Evolutionary conservation across 2,797 vertebrate species (phyloP), one percentile per base, ranked within the genome.

Genomic region (Cygnus olor): DNA sequence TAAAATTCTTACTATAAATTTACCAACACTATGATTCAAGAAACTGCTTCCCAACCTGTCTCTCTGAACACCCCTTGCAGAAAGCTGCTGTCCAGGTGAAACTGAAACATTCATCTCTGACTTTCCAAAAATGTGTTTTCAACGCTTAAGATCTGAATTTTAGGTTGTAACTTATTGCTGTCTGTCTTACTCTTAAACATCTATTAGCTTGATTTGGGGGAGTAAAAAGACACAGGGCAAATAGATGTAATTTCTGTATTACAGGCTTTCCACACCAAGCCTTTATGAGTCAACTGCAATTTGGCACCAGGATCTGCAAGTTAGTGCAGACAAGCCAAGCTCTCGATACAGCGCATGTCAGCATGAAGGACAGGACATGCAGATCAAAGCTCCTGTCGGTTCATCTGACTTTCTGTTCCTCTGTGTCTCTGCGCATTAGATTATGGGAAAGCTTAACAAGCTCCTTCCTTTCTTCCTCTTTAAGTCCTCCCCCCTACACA

Each of bases 361-460:
- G 51, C 27, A 30, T 0, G 5, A 82, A 47, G 27, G 4, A 40
- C 93, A 82, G 85, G 88, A 94, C 1, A 0, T 61, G 20, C 38
- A 82, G 84, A 92, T 88, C 88, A 95, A 93, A 97, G 76, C 30
- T 80, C 6, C 72, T 42, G 34, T 61, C 16, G 9, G 45, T 68
- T 89, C 76, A 58, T 87, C 57, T 57, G 78, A 85, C 45, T 93
- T 88, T 85, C 71, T 90, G 47, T 83, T 95, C 71, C 45, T 91
- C 58, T 61, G 11, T 56, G 64, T 57, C 83, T 54, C 86, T 0
- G 0, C 51, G 44, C 18, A 12, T 51, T 65, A 72, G 69, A 83
- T 90, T 93, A 85, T 1, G 0, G 90, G 72, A 95, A 95, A 80
- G 91, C 36, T 72, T 92, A 83, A 83, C 36, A 89, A 51, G 82